Conservation (phyloP, 2,888 invertebrate genomes). For the Poecilus cupreus region DNA sequence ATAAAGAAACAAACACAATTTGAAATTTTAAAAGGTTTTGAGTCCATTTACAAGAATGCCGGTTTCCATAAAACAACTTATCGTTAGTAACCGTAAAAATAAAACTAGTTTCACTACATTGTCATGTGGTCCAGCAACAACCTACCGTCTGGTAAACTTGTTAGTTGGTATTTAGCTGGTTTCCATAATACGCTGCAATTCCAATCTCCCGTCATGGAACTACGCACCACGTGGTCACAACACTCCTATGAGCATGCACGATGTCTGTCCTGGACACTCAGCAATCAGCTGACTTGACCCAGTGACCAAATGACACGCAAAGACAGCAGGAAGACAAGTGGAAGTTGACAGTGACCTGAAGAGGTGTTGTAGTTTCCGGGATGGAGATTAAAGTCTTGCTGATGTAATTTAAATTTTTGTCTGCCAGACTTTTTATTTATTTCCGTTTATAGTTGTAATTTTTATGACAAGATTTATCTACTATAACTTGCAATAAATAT, state of each 20-base stretch:
- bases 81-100: constrained; percentile 13
- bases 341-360: constrained; percentile 32
- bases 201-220: neutral
- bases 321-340: constrained; percentile 32
- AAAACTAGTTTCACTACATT: constrained; percentile 18
- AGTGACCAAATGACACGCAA: constrained; percentile 37
- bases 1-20: too few relatives aligned
- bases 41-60: neutral
- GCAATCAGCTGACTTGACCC: constrained; percentile 19
- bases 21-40: too few relatives aligned
- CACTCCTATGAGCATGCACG: neutral
- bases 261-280: neutral
- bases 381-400: neutral
- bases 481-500: too few relatives aligned
- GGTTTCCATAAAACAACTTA: constrained; percentile 1
- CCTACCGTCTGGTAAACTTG: neutral
- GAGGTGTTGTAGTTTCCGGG: neutral
- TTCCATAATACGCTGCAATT: neutral
- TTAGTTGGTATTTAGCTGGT: neutral
- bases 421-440: neutral
- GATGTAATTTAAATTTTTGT: constrained; percentile 4
- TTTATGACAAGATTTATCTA: too few relatives aligned
- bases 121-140: constrained; percentile 9
- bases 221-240: neutral
- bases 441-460: neutral